A percentile compares a stretch with the other conserved stretches of the same genome.
These are phyloP conservation scores for Apotomis capreana DNA, from an alignment of 2,888 invertebrate species.

Conservation along the genomic window DNA sequence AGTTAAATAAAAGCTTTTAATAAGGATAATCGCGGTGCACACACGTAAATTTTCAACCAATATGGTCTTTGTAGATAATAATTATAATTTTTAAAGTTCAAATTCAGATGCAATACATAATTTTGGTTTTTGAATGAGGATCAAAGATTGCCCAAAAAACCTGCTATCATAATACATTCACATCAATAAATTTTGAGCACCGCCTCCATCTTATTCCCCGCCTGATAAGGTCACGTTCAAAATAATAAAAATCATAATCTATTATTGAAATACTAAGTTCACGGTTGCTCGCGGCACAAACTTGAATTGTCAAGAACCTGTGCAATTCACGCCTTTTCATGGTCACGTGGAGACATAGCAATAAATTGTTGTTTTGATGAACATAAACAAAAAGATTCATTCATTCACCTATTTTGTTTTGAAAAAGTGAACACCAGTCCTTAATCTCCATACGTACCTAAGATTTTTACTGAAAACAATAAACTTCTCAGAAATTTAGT, in stretches of 20 bases:
- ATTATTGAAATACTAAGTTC: constrained; percentile 11
- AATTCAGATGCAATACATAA: not conserved
- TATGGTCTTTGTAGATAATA: too few relatives aligned
- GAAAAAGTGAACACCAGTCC: too few relatives aligned
- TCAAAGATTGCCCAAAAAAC: not conserved
- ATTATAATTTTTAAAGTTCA: too few relatives aligned
- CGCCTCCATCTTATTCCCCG: not conserved
- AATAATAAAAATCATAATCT: constrained; percentile 4
- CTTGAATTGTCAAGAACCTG: constrained; percentile 10
- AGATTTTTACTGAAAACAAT: too few relatives aligned
- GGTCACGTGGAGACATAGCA: not conserved
- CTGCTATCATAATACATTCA: not conserved
- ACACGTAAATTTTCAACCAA: too few relatives aligned
- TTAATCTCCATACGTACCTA: too few relatives aligned
- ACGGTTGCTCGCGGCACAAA: not conserved
- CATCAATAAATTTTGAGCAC: not conserved
- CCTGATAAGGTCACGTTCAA: not conserved
- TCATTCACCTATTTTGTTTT: too few relatives aligned
- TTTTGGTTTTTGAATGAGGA: not conserved
- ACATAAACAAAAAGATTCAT: not conserved
- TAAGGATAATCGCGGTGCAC: too few relatives aligned
- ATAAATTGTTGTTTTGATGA: not conserved
- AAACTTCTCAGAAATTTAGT: too few relatives aligned
- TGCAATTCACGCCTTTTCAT: constrained; percentile 6
- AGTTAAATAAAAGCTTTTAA: too few relatives aligned